A percentile compares a stretch with the other conserved stretches of the same genome.
Evolutionary conservation across 2,888 invertebrate genomes (phyloP).

Genomic region (Drosophila borborema): DNA sequence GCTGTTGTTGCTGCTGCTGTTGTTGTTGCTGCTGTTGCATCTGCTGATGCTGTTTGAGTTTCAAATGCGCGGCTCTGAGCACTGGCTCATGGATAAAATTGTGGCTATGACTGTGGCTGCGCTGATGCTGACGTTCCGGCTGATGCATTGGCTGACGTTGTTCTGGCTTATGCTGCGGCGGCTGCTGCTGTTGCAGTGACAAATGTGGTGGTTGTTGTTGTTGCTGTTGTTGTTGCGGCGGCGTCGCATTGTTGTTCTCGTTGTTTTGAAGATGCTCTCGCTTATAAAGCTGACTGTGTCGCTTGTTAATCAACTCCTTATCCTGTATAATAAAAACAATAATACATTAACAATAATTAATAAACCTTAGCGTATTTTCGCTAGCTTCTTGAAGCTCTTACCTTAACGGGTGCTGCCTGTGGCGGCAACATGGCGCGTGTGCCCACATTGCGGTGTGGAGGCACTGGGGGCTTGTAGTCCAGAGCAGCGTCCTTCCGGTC

Average conservation of each 20-base stretch:
- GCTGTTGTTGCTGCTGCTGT: conserved; percentile 54
- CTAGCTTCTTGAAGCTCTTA: background rate
- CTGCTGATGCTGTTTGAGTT: conserved; percentile 67
- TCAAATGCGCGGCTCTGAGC: conserved; percentile 65
- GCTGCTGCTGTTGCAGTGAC: background rate
- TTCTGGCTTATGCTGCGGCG: conserved; percentile 38
- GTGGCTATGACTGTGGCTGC: conserved; percentile 70
- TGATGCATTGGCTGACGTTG: conserved; percentile 35
- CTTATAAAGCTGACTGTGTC: conserved; percentile 69
- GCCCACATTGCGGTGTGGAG: conserved; percentile 92
- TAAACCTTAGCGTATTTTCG: no score
- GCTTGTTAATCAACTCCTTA: conserved; percentile 59
- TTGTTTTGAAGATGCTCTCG: conserved; percentile 62
- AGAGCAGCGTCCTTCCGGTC: conserved; percentile 86
- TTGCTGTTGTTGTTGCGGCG: conserved; percentile 14
- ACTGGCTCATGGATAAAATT: conserved; percentile 66
- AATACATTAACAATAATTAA: background rate
- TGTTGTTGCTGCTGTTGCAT: conserved; percentile 36
- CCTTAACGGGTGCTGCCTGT: conserved; percentile 41
- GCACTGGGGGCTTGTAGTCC: conserved; percentile 94
- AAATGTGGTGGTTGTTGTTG: conserved; percentile 22
- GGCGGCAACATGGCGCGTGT: conserved; percentile 81
- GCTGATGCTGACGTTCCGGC: conserved; percentile 62
- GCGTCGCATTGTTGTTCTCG: conserved; percentile 41
- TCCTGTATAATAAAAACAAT: conserved; percentile 22